Conservation (phyloP, 2,113 vertebrate genomes). For the Nestor notabilis region DNA sequence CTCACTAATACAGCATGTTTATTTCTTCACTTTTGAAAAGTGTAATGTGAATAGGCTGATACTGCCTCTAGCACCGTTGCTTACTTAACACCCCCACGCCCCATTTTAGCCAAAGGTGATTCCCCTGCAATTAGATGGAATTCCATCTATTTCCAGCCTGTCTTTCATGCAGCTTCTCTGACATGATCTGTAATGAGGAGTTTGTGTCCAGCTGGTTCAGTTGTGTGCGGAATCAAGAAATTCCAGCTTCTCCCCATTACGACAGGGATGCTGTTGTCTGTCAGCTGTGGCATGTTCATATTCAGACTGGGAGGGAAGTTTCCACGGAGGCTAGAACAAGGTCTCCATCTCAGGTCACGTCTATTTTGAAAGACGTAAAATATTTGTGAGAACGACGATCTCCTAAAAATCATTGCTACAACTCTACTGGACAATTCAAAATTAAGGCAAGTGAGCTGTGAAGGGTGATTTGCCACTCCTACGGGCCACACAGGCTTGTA, state of each 20-base stretch:
- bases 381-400: background rate
- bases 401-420: background rate
- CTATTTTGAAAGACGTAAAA: background rate
- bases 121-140: background rate
- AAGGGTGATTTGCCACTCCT: background rate
- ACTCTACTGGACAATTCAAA: background rate
- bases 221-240: fast-evolving
- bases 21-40: background rate
- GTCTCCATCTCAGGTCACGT: background rate
- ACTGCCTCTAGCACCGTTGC: background rate
- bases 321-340: background rate
- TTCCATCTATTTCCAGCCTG: background rate
- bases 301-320: background rate
- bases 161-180: background rate
- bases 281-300: background rate
- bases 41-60: background rate
- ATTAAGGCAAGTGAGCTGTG: background rate
- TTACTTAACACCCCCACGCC: background rate
- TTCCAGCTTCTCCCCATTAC: background rate
- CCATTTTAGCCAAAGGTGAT: background rate
- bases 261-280: background rate
- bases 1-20: background rate
- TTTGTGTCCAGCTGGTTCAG: background rate
- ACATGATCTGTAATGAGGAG: background rate
- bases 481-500: background rate